These are phyloP conservation scores for Desmodus rotundus DNA, from an alignment of 2,113 vertebrate genomes.

Conservation along the genomic window DNA sequence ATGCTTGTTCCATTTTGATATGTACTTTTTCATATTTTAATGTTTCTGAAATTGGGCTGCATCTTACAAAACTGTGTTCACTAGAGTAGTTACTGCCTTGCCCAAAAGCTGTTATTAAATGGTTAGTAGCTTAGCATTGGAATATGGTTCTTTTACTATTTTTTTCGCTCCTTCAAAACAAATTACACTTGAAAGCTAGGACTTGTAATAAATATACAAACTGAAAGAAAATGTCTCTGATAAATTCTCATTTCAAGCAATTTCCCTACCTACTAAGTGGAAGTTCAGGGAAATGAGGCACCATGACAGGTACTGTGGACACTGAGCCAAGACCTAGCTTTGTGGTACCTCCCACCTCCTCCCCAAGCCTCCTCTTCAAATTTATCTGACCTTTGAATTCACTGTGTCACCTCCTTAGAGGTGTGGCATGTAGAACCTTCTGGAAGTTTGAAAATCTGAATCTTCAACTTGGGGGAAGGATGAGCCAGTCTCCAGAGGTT, in stretches of 20 bases:
- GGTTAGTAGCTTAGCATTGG: not conserved
- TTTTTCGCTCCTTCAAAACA: not conserved
- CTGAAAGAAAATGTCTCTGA: constrained; percentile 21
- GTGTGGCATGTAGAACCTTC: not conserved
- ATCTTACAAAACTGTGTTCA: not conserved
- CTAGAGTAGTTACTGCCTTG: not conserved
- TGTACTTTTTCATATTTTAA: not conserved
- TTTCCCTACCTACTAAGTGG: not conserved
- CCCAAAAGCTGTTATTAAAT: not conserved
- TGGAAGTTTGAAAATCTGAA: not conserved
- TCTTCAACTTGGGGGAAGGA: not conserved
- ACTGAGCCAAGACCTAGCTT: not conserved
- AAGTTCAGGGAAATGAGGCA: not conserved
- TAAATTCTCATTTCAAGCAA: not conserved
- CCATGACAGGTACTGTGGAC: not conserved
- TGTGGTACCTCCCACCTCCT: not conserved
- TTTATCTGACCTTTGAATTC: not conserved
- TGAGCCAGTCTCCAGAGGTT: not conserved
- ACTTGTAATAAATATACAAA: not conserved
- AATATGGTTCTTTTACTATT: not conserved
- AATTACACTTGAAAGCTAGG: constrained; percentile 44
- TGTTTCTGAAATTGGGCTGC: not conserved
- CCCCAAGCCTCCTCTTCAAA: not conserved
- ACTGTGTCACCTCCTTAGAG: not conserved
- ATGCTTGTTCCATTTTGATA: not conserved